Base-by-base conservation (phyloP, 2,888 invertebrate genomes). In the Capitulum mitella region DNA sequence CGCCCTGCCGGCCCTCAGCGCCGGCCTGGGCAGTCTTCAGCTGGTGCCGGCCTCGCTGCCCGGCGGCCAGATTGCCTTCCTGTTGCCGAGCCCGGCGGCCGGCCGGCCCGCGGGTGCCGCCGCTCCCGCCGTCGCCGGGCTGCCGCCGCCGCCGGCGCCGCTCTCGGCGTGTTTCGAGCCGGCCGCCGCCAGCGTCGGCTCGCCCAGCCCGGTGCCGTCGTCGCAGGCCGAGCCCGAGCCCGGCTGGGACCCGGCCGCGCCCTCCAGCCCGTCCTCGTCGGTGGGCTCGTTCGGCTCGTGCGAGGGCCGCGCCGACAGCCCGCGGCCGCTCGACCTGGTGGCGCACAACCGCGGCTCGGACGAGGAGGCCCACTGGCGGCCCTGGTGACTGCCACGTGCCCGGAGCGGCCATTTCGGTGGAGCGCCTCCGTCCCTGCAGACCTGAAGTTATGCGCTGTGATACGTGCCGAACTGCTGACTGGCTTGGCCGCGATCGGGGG, bases 311-410 rank as follows among this genome's bases (percentile, higher is more conserved):
- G 32, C 61, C 8, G 37, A 37, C 70, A 70, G 70, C 29, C 70
- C 70, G n/a, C 70, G 26, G 37, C 70, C 70, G 34, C 70, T 70
- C 37, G 70, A 70, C 70, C 70, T 70, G 37, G 70, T 70, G 70
- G 70, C 70, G 70, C 70, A 70, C 70, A 70, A 37, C 70, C 34
- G 70, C 6, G 12, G 8, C 5, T 22, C 8, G 19, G 70, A 70
- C 22, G 70, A 70, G 8, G 70, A 70, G 29, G 70, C 70, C 70
- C 29, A 29, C 70, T 70, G 70, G 70, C 34, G 70, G 37, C 70
- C 70, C 70, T 70, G 70, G 70, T 70, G 70, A 70, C 51, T 22
- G 3, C 12, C 22, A 19, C 12, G 16, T 8, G 16, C 12, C 51
- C 51, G 51, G 19, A 3, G 51, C 51, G 19, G 51, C 46, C 46